Conservation (phyloP, 2,888 invertebrate species). For the Aphrophora alni region DNA sequence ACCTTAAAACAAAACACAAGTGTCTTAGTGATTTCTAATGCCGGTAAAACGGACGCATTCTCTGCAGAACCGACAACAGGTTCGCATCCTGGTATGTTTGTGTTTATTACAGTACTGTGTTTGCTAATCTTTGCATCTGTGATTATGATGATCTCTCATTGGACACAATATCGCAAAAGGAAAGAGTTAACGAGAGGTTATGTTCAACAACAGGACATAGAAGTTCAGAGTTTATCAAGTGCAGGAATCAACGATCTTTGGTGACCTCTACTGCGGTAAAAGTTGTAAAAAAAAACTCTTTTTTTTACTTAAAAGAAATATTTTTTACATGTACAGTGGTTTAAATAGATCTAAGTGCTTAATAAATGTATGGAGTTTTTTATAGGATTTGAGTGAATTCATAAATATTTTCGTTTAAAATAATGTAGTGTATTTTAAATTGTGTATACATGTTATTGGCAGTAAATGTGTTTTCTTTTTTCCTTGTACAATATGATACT, state of each 20-base stretch:
- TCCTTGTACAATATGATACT: too few species aligned
- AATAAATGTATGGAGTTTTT: background rate
- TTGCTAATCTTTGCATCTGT: conserved; percentile 14
- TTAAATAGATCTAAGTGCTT: background rate
- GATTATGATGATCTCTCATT: conserved; percentile 26
- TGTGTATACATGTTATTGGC: conserved; percentile 2
- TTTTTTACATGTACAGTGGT: conserved; percentile 6
- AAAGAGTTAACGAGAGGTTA: conserved; percentile 2
- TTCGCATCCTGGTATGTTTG: conserved; percentile 30
- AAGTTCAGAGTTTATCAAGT: conserved; percentile 15
- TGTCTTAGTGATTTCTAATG: background rate
- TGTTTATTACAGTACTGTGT: conserved; percentile 19
- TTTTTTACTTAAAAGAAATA: conserved; percentile 1
- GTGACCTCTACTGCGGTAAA: conserved; percentile 19
- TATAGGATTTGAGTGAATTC: background rate
- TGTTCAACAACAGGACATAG: conserved; percentile 27
- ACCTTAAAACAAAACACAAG: conserved; percentile 5
- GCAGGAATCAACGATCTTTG: conserved; percentile 20
- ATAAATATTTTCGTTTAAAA: background rate
- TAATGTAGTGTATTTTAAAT: background rate
- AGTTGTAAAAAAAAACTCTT: background rate
- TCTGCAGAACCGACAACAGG: background rate
- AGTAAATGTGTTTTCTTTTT: background rate
- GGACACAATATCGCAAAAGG: background rate
- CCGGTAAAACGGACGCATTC: conserved; percentile 7